Conservation (phyloP, 2,888 invertebrate genomes). For the Ypsolopha scabrella region DNA sequence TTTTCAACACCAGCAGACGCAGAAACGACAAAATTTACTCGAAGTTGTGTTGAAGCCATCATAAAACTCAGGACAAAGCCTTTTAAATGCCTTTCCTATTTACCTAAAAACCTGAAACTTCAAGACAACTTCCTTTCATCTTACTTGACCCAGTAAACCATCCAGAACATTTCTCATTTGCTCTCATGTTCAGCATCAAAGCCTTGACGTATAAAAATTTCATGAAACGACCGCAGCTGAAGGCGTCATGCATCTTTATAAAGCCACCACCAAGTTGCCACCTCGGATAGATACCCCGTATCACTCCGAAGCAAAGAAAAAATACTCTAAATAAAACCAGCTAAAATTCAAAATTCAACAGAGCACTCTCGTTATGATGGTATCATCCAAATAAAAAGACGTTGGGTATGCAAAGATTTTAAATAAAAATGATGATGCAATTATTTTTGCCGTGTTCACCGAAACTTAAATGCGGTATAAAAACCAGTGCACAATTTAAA, state of each 20-base stretch:
- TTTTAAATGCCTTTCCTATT: no score
- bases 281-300: neutral
- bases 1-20: no score
- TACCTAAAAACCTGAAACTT: no score
- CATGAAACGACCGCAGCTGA: slow-evolving; percentile 30
- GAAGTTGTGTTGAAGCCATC: no score
- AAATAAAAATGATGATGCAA: slow-evolving; percentile 23
- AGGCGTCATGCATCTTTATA: slow-evolving; percentile 6
- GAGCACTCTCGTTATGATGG: no score
- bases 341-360: no score
- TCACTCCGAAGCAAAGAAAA: no score
- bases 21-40: no score
- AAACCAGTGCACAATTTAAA: no score
- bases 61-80: no score
- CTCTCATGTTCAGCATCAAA: slow-evolving; percentile 35
- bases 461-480: slow-evolving; percentile 12
- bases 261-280: slow-evolving; percentile 17
- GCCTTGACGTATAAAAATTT: slow-evolving; percentile 41
- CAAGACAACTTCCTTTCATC: slow-evolving; percentile 28
- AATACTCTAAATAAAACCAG: no score
- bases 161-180: slow-evolving; percentile 47
- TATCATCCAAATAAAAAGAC: slow-evolving; percentile 1
- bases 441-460: slow-evolving; percentile 35
- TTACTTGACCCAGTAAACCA: slow-evolving; percentile 51
- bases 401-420: slow-evolving; percentile 15